These are phyloP conservation scores for Drosophila novamexicana DNA, from an alignment of 1,140 invertebrate genomes.

Conservation along the genomic window DNA sequence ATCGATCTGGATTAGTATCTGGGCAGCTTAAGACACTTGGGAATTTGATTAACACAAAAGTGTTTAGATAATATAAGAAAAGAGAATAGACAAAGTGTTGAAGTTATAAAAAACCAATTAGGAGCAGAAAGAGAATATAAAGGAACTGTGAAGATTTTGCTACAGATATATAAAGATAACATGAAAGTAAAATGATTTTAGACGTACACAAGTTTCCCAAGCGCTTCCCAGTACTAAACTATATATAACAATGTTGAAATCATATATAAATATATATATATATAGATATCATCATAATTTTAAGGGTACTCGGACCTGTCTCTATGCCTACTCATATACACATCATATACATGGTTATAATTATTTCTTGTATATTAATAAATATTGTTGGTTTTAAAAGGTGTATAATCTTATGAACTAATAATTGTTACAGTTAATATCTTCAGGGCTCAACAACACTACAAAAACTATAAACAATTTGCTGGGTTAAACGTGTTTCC, in stretches of 20 bases:
- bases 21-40: slow-evolving; percentile 16
- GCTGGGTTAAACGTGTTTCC: slow-evolving; percentile 13
- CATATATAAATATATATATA: slow-evolving; percentile 3
- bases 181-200: neutral
- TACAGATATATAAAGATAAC: neutral
- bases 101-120: neutral
- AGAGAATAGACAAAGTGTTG: neutral
- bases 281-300: slow-evolving; percentile 8
- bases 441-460: slow-evolving; percentile 59
- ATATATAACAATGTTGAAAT: slow-evolving; percentile 8
- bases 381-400: slow-evolving; percentile 43
- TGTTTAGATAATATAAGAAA: neutral
- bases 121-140: neutral
- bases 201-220: neutral
- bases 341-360: slow-evolving; percentile 21
- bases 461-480: slow-evolving; percentile 61
- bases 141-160: neutral
- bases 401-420: slow-evolving; percentile 54
- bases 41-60: neutral
- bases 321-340: slow-evolving; percentile 16
- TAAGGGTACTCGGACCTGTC: slow-evolving; percentile 7
- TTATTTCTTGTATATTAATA: slow-evolving; percentile 41
- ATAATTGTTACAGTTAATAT: slow-evolving; percentile 61
- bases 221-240: slow-evolving; percentile 6
- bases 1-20: slow-evolving; percentile 31